A percentile compares a stretch with the other conserved stretches of the same genome.
Conservation (phyloP, 2,888 invertebrate species). For the Palloptera scutellata region DNA sequence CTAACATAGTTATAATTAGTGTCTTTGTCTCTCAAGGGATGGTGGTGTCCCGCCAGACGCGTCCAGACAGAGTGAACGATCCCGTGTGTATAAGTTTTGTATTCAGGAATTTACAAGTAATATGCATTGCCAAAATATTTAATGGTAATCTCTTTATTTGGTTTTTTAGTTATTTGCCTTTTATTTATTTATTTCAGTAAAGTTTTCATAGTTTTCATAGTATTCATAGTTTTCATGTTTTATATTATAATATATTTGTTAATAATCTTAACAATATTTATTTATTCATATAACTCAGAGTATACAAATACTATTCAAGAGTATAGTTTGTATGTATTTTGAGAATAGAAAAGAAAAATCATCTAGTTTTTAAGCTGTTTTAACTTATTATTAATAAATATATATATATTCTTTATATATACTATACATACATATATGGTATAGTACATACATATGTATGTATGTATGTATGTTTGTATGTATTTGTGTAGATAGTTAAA, state of each 20-base stretch:
- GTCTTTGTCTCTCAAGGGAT: no score
- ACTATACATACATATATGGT: slow-evolving; percentile 14
- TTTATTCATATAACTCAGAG: slow-evolving; percentile 27
- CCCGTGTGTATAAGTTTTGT: background rate
- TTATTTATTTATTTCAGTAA: slow-evolving; percentile 30
- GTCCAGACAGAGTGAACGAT: background rate
- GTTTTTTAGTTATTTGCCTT: slow-evolving; percentile 25
- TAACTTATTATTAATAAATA: slow-evolving; percentile 11
- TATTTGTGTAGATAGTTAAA: slow-evolving; percentile 30
- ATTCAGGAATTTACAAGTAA: slow-evolving; percentile 1
- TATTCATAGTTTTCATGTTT: slow-evolving; percentile 26
- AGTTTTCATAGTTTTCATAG: slow-evolving; percentile 22
- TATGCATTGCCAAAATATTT: slow-evolving; percentile 43
- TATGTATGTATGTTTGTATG: slow-evolving; percentile 22
- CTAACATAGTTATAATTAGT: no score
- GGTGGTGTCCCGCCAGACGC: background rate
- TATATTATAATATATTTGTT: slow-evolving; percentile 27
- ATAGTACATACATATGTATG: slow-evolving; percentile 20
- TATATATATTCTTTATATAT: slow-evolving; percentile 26
- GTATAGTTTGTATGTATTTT: slow-evolving; percentile 9
- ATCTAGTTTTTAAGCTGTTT: background rate
- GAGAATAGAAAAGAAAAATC: background rate
- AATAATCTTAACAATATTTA: slow-evolving; percentile 18
- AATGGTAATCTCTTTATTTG: slow-evolving; percentile 23
- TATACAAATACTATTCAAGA: slow-evolving; percentile 16